Percentiles rank a stretch among this genome's conserved stretches.
Evolutionary conservation across 2,797 vertebrate species (phyloP).

Genomic region (Potorous gilbertii): DNA sequence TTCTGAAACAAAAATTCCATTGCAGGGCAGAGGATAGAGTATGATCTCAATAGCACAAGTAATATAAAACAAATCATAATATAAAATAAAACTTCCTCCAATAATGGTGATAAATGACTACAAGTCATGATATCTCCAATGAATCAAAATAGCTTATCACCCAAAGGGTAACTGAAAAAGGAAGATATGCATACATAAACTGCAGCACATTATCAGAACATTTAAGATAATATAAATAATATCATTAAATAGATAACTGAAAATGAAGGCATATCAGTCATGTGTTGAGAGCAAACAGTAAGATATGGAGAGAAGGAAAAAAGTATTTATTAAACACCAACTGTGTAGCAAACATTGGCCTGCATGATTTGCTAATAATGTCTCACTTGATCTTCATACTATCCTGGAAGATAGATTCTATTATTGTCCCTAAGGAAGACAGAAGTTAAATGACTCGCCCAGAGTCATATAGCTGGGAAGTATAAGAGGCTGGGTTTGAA

Average conservation of each 20-base stretch:
- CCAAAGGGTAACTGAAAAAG: neutral
- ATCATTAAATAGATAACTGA: neutral
- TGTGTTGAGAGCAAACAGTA: neutral
- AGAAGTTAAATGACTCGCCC: neutral
- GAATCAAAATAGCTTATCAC: neutral
- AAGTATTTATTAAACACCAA: neutral
- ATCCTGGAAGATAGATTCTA: neutral
- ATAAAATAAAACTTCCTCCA: constrained; percentile 16
- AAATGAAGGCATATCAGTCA: neutral
- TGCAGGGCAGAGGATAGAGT: neutral
- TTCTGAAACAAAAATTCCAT: neutral
- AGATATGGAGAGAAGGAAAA: neutral
- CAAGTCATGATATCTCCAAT: neutral
- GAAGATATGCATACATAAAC: neutral
- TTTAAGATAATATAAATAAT: neutral
- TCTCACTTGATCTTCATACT: neutral
- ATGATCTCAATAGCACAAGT: constrained; percentile 4
- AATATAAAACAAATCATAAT: constrained; percentile 3
- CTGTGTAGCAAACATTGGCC: neutral
- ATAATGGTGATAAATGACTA: constrained; percentile 2
- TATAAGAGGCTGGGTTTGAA: neutral
- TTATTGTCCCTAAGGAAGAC: neutral
- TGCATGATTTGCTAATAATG: neutral
- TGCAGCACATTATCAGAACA: neutral
- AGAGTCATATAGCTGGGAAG: neutral